A percentile compares a stretch with the other conserved stretches of the same genome.
phyloP scores from a whole-genome alignment of 2,797 vertebrate species.

The Bovichtus diacanthus region DNA sequence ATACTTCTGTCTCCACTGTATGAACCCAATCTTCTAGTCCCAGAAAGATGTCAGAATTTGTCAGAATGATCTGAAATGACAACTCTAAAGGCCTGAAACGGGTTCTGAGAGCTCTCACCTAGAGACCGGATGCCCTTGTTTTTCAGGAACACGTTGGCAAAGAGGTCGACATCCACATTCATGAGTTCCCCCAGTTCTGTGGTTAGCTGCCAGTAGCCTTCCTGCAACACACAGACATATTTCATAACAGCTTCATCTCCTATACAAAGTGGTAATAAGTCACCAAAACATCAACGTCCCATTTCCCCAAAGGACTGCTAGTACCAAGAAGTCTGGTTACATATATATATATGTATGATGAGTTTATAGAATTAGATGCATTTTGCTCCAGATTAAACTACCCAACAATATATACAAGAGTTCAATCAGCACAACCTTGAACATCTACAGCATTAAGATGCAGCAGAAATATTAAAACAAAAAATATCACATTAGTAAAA shows the following conservation, averaged over 20 bases:
- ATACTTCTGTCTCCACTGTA: background rate
- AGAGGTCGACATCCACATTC: conserved; percentile 77
- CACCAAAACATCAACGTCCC: background rate
- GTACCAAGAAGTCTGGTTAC: background rate
- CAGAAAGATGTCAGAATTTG: background rate
- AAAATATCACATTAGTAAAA: background rate
- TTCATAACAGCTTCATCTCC: background rate
- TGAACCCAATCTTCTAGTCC: background rate
- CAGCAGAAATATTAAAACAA: too few species aligned
- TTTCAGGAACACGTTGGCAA: conserved; percentile 84
- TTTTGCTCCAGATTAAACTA: background rate
- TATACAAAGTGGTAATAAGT: background rate
- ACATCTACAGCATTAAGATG: too few species aligned
- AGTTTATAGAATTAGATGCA: background rate
- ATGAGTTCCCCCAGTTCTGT: conserved; percentile 81
- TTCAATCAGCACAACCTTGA: too few species aligned
- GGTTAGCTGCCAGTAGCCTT: conserved; percentile 89
- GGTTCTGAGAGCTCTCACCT: conserved; percentile 73
- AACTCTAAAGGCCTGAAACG: background rate
- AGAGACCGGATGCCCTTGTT: conserved; percentile 89
- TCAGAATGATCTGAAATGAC: background rate
- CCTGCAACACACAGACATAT: conserved; percentile 75
- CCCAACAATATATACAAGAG: too few species aligned
- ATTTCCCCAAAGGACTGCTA: background rate
- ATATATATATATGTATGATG: too few species aligned